Evolutionary conservation across 2,113 vertebrate species (phyloP).

Genomic region (Sprattus sprattus): DNA sequence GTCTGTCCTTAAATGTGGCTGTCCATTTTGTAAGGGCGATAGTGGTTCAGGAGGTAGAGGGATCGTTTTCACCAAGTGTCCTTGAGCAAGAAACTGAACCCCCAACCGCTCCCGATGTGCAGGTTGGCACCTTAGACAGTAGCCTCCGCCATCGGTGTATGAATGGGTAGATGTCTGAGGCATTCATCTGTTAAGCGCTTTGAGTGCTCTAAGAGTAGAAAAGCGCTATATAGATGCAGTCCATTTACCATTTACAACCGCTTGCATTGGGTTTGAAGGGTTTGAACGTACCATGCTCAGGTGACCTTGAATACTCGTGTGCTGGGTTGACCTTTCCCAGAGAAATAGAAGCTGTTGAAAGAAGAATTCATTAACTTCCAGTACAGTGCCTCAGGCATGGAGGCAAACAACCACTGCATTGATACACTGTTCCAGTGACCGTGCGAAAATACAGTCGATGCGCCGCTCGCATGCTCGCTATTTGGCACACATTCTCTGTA

Average conservation of each 20-base stretch:
- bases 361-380: background rate
- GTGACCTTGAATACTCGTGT: background rate
- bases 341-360: background rate
- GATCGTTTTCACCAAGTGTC: too few species aligned
- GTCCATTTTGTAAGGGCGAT: too few species aligned
- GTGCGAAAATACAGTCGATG: background rate
- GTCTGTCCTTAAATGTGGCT: slow-evolving; percentile 61
- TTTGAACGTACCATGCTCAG: background rate
- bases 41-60: too few species aligned
- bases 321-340: background rate
- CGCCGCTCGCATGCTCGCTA: background rate
- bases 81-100: too few species aligned
- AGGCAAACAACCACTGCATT: background rate
- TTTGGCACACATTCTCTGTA: too few species aligned
- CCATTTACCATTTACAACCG: background rate
- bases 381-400: background rate
- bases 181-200: too few species aligned
- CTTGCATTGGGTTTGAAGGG: background rate
- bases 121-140: too few species aligned
- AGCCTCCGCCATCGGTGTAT: too few species aligned
- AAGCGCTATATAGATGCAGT: too few species aligned
- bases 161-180: too few species aligned
- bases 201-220: too few species aligned
- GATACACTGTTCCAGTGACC: background rate
- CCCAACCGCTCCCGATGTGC: too few species aligned